Evolutionary conservation across 2,797 vertebrate genomes (phyloP).

Genomic region (Morelia viridis): DNA sequence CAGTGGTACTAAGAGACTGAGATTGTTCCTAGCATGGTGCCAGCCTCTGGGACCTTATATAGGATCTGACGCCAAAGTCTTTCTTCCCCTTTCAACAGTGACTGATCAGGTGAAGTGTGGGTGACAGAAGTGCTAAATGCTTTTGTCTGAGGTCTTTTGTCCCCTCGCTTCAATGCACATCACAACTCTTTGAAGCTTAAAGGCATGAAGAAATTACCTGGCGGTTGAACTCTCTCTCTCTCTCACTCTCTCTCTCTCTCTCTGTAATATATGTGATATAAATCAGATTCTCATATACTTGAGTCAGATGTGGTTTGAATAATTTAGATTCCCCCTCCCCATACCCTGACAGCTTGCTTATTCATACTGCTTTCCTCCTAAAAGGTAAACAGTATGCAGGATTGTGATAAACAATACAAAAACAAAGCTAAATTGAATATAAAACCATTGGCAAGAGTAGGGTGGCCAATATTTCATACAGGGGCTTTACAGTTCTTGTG

Average conservation of each 20-base stretch:
- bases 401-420: not conserved
- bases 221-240: not conserved
- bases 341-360: not conserved
- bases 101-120: constrained; percentile 9
- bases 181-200: not conserved
- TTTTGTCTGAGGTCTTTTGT: constrained; percentile 1
- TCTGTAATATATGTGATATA: not conserved
- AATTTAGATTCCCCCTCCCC: not conserved
- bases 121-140: constrained; percentile 1
- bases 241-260: not conserved
- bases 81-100: not conserved
- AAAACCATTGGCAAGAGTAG: not conserved
- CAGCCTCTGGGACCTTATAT: constrained; percentile 11
- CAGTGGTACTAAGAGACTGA: constrained; percentile 27
- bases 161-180: not conserved
- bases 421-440: not conserved
- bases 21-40: constrained; percentile 18
- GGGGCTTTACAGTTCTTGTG: not conserved
- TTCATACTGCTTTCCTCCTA: not conserved
- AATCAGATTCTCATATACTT: not conserved
- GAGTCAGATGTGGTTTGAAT: not conserved
- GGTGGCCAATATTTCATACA: not conserved
- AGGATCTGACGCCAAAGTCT: constrained; percentile 17
- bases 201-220: not conserved
- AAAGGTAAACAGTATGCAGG: not conserved